A percentile compares a stretch with the other conserved stretches of the same genome.
Evolutionary conservation across 2,113 vertebrate species (phyloP).

Genomic region (Crotophaga sulcirostris): DNA sequence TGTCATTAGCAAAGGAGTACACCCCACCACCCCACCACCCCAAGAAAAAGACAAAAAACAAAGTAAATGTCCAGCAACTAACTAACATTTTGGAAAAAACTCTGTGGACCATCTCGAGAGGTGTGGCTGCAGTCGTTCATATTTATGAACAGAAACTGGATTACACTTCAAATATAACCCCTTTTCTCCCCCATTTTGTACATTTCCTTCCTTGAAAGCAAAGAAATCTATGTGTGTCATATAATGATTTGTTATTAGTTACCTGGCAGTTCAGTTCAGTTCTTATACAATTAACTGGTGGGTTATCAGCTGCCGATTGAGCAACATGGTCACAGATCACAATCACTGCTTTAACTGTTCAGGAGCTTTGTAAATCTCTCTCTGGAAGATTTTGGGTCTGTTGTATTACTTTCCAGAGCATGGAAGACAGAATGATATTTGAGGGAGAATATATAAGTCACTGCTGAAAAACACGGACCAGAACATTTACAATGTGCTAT

Average conservation of each 20-base stretch:
- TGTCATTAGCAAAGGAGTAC: neutral
- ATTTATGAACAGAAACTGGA: accelerated
- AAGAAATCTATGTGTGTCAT: neutral
- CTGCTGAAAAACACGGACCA: neutral
- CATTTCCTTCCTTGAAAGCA: neutral
- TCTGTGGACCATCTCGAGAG: neutral
- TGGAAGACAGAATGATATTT: neutral
- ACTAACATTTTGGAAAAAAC: neutral
- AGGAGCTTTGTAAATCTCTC: neutral
- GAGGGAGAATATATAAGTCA: neutral
- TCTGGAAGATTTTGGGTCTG: neutral
- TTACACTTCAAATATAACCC: neutral
- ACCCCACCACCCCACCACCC: neutral
- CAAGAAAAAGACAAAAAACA: neutral
- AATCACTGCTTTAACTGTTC: neutral
- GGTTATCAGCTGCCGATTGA: neutral
- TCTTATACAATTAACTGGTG: neutral
- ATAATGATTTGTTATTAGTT: neutral
- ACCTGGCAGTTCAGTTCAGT: neutral
- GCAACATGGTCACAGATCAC: neutral
- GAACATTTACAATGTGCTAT: neutral
- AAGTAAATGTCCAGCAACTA: neutral
- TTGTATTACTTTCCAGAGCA: neutral
- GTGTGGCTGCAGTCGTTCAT: accelerated
- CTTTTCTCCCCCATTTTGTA: neutral